phyloP scores from a whole-genome alignment of 2,888 invertebrate species.

The Phorcus lineatus region DNA sequence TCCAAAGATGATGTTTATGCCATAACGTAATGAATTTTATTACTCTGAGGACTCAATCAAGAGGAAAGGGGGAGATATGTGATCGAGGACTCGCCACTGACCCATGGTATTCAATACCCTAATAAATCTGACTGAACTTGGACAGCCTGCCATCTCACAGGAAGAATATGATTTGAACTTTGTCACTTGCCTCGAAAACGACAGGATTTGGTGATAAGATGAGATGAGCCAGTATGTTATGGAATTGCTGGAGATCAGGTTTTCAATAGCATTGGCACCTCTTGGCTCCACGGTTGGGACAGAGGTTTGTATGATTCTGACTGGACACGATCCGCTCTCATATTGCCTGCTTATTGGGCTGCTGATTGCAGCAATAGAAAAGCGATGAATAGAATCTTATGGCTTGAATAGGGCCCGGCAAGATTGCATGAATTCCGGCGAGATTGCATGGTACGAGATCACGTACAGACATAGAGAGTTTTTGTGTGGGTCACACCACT shows the following conservation, averaged over 20 bases:
- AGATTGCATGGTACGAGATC: background rate
- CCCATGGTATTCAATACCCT: too few species aligned
- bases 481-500: conserved; percentile 18
- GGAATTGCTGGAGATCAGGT: background rate
- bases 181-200: background rate
- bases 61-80: too few species aligned
- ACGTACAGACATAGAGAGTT: background rate
- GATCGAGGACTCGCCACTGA: too few species aligned
- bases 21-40: too few species aligned
- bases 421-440: background rate
- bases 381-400: background rate
- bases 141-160: too few species aligned
- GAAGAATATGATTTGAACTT: too few species aligned
- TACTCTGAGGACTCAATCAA: too few species aligned
- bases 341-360: background rate
- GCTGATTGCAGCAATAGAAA: background rate
- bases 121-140: too few species aligned
- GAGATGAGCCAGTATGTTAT: background rate
- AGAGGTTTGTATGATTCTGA: too few species aligned
- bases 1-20: too few species aligned
- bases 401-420: background rate
- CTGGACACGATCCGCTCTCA: background rate
- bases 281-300: too few species aligned
- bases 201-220: conserved; percentile 5
- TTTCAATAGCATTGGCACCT: too few species aligned